phyloP scores from a whole-genome alignment of 2,888 invertebrate species.

The Tuberolachnus salignus region DNA sequence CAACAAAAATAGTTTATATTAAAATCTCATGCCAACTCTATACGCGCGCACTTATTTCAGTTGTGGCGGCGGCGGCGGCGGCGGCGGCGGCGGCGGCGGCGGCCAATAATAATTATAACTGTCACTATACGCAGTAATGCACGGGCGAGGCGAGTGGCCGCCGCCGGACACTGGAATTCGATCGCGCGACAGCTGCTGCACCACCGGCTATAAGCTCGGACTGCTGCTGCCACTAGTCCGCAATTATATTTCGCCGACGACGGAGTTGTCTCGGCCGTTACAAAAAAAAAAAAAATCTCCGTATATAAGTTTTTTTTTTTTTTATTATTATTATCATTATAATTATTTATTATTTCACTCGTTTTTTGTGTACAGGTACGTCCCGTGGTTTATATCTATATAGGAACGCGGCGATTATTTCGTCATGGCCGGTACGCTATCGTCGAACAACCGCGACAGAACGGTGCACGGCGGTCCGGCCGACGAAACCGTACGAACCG shows the following conservation, averaged over 20 bases:
- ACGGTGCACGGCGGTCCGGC: not conserved
- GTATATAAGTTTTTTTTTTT: too few relatives aligned
- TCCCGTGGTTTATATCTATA: too few relatives aligned
- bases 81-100: not conserved
- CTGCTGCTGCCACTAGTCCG: not conserved
- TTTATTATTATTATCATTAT: too few relatives aligned
- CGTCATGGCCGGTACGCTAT: not conserved
- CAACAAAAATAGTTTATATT: constrained; percentile 42
- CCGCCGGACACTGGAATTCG: constrained; percentile 6
- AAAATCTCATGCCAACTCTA: constrained; percentile 44
- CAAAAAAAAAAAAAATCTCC: too few relatives aligned
- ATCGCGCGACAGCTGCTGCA: not conserved
- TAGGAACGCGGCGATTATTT: too few relatives aligned
- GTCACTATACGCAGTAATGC: constrained; percentile 15
- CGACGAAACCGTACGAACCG: not conserved
- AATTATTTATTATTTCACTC: too few relatives aligned
- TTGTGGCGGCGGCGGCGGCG: not conserved
- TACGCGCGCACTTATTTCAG: not conserved
- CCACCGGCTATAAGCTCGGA: too few relatives aligned
- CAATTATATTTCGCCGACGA: too few relatives aligned
- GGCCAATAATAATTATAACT: constrained; percentile 32
- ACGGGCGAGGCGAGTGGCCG: not conserved
- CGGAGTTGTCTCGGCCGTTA: too few relatives aligned
- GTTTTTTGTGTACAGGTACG: too few relatives aligned
- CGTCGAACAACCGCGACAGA: not conserved